Percentiles rank a stretch among this genome's conserved stretches.
Conservation (phyloP, 2,888 invertebrate species). For the Nephrotoma guestfalica region DNA sequence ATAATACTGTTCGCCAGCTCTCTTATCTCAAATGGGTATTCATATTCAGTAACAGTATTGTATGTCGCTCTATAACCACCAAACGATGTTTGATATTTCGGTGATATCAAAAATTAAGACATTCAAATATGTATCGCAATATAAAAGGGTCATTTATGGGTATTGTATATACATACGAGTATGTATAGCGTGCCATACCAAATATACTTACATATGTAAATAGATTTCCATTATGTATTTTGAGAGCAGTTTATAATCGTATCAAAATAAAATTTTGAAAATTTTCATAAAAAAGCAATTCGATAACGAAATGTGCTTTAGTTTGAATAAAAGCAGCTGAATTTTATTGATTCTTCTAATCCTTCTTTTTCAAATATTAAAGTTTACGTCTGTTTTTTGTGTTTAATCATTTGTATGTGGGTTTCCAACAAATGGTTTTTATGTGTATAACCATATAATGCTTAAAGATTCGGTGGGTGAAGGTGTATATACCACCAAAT, state of each 20-base stretch:
- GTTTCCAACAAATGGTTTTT: too few relatives aligned
- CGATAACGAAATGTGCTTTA: background rate
- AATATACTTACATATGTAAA: background rate
- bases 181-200: too few relatives aligned
- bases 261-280: background rate
- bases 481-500: too few relatives aligned
- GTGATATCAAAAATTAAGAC: background rate
- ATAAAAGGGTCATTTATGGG: background rate
- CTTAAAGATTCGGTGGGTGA: too few relatives aligned
- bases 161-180: background rate
- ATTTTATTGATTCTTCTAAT: background rate
- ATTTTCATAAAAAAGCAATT: background rate
- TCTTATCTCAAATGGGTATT: background rate
- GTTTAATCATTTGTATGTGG: too few relatives aligned
- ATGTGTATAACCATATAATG: too few relatives aligned
- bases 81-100: background rate
- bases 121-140: background rate
- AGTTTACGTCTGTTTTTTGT: too few relatives aligned
- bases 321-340: background rate
- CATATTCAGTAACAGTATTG: background rate
- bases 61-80: background rate
- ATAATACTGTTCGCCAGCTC: background rate
- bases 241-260: background rate
- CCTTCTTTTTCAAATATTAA: background rate
- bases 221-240: background rate